Base-by-base conservation (phyloP, 1,140 invertebrate species). In the Euschistus heros region DNA sequence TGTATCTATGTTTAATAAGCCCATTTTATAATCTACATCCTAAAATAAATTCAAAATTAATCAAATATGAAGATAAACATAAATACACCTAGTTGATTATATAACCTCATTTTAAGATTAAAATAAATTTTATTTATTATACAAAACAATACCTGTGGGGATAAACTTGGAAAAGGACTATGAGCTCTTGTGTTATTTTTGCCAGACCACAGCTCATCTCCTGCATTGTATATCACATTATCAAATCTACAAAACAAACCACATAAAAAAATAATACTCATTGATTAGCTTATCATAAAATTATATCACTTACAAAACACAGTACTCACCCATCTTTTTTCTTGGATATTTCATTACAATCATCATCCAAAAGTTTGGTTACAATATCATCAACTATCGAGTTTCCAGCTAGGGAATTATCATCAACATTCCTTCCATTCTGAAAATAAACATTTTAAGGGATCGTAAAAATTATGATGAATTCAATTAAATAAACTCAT, bases 361-460 rank as follows among this genome's bases (percentile, higher is more conserved):
- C 67, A 62, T 68, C 67, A 42, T 68, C 67, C 27, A 68, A 33
- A 20, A 68, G 61, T 57, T 68, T 68, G 15, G 67, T 68, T 14
- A 68, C 63, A 46, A 68, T 68, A 26, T 68, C 67, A 37, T 68
- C 46, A 44, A 68, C 67, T 22, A 68, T 68, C 4, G 67, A 44
- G 47, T 68, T 68, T 60, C 63, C 67, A 42, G 26, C 20, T 22
- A 68, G 22, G n/a, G 67, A 68, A 55, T 22, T 68, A 47, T 68
- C 67, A 37, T 68, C 67, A 24, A 68, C 55, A 44, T 55, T 68
- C 33, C 59, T 59, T 22, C 67, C 62, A 64, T 64, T 64, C 59
- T 61, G 15, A 5, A 61, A 61, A 42, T 42, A 18, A 44, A 22
- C 17, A 61, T 61, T 20, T 37, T 27, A 37, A 4, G 4, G 22